Evolutionary conservation across 2,113 vertebrate species (phyloP), one percentile per base, ranked within the genome.

Genomic region (Melospiza georgiana): DNA sequence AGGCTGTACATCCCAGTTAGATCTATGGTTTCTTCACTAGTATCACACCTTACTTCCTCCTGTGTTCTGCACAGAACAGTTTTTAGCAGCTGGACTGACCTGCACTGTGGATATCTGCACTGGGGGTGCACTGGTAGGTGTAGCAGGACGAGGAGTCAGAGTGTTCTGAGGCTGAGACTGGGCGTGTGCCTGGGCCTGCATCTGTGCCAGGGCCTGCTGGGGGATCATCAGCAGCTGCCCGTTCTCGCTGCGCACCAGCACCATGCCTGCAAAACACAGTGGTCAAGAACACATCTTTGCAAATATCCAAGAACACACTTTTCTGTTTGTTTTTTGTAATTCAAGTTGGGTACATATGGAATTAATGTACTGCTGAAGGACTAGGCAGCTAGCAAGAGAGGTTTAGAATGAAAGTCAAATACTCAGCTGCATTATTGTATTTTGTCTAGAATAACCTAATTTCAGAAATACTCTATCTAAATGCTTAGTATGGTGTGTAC

Each of bases 141-240:
- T 98, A n/a, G 98, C 98, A 63, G 99, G 98, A 85, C 98, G 98
- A 76, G 98, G 98, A 31, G 98, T 98, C 98, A 99, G 98, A 96
- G 98, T 97, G 59, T 98, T 98, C 94, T 99, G 99, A 89, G 99
- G 98, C 97, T 99, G 99, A 30, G 99, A 98, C 97, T 99, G 99
- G 79, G 99, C 98, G 10, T 99, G 99, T 17, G 99, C 98, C 98
- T 99, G 99, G 22, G 99, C 98, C 97, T 99, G 99, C 98, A 99
- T 99, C 97, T 99, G 99, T 9, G 99, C 99, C 98, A 99, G 93
- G 58, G 98, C 98, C 94, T 99, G 99, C 96, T 99, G 99, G 71
- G 98, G 99, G 89, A 99, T 99, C 99, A 99, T 98, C 89, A 99
- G 89, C 96, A 99, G 93, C 97, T 99, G 99, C 88, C 99, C 99